A percentile compares a stretch with the other conserved stretches of the same genome.
Evolutionary conservation across 2,113 vertebrate genomes (phyloP).

Genomic region (Prolemur simus): DNA sequence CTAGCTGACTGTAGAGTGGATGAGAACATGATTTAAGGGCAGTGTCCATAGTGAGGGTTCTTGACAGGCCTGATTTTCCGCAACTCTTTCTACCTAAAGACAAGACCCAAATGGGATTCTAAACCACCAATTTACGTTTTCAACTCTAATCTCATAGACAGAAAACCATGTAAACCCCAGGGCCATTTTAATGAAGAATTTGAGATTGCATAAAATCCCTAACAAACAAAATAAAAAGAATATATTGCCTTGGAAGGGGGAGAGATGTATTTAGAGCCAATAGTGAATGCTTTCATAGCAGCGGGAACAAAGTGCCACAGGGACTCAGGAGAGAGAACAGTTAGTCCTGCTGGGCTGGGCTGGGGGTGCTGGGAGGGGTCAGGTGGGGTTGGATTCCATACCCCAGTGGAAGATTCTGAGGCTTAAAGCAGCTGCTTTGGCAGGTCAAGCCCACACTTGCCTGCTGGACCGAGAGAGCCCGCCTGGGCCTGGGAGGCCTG

Average conservation of each 20-base stretch:
- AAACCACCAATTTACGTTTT: neutral
- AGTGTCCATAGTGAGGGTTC: neutral
- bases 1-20: neutral
- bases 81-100: neutral
- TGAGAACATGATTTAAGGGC: neutral
- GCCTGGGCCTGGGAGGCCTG: neutral
- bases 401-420: neutral
- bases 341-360: neutral
- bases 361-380: neutral
- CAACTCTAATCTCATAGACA: neutral
- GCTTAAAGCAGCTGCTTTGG: constrained; percentile 32
- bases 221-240: neutral
- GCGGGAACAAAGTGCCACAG: neutral
- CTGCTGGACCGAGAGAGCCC: neutral
- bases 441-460: neutral
- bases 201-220: neutral
- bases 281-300: neutral
- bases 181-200: neutral
- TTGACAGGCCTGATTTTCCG: neutral
- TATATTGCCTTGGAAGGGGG: neutral
- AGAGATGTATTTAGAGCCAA: neutral
- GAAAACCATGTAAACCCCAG: neutral
- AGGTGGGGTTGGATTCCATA: neutral
- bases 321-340: neutral
- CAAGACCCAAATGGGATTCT: neutral